Conservation (phyloP, 2,797 vertebrate species). For the Pangasius macronema region DNA sequence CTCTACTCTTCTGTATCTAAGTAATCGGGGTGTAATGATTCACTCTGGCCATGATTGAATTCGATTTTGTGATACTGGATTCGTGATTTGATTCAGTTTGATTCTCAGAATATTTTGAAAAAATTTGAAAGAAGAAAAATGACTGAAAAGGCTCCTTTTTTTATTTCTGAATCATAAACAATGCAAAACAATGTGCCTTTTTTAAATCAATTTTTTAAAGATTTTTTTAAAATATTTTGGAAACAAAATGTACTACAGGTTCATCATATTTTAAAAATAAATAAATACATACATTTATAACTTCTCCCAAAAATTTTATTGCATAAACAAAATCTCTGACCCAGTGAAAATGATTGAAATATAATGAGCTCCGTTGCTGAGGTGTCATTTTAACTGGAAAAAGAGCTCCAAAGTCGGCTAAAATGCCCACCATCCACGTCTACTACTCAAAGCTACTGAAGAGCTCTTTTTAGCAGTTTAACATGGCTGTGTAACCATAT, state of each 20-base stretch:
- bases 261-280: not conserved
- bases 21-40: not conserved
- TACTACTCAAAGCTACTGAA: not conserved
- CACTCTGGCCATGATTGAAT: not conserved
- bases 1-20: not conserved
- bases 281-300: not conserved
- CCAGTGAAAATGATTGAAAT: not conserved
- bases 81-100: not conserved
- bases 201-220: not conserved
- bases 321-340: not conserved
- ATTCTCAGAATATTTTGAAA: not conserved
- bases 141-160: too few relatives aligned
- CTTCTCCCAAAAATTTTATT: not conserved
- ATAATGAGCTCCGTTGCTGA: not conserved
- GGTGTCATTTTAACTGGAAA: not conserved
- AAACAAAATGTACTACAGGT: not conserved
- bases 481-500: not conserved
- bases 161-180: not conserved
- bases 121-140: not conserved
- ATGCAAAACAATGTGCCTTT: not conserved
- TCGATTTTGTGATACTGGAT: not conserved
- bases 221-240: not conserved
- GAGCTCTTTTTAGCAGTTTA: not conserved
- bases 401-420: not conserved
- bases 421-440: not conserved